Evolutionary conservation across 2,113 vertebrate genomes (phyloP).

Genomic region (Naja naja): DNA sequence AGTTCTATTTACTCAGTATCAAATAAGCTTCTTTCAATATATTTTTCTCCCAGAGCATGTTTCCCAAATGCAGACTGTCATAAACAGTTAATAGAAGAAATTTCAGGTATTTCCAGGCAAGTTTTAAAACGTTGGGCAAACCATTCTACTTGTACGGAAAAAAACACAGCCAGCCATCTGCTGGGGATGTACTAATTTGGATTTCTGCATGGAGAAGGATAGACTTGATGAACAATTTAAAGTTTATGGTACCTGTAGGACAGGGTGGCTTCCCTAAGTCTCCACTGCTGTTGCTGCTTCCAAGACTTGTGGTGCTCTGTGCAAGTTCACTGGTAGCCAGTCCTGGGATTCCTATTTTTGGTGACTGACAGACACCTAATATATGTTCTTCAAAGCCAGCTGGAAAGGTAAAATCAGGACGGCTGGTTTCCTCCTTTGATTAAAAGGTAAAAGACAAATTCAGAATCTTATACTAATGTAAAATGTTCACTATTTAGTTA

Average conservation of each 20-base stretch:
- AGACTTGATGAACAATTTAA: not conserved
- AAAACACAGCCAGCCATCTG: not conserved
- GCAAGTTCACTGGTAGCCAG: conserved; percentile 82
- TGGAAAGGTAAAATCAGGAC: conserved; percentile 78
- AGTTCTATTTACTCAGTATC: not conserved
- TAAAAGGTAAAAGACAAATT: not conserved
- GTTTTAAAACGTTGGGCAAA: not conserved
- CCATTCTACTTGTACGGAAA: not conserved
- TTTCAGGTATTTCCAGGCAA: not conserved
- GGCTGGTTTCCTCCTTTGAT: conserved; percentile 79
- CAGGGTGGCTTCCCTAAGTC: conserved; percentile 77
- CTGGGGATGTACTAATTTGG: not conserved
- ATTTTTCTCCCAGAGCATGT: not conserved
- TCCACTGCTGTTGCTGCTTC: conserved; percentile 86
- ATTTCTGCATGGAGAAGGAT: not conserved
- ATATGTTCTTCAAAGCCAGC: conserved; percentile 80
- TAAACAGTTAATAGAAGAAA: not conserved
- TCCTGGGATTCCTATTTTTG: conserved; percentile 68
- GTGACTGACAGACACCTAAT: conserved; percentile 68
- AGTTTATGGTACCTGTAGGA: conserved; percentile 58
- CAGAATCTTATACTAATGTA: not conserved
- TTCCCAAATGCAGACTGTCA: not conserved
- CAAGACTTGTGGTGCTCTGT: conserved; percentile 89
- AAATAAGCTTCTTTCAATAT: not conserved
- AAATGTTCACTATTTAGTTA: not conserved